Base-by-base conservation (phyloP, 1,140 invertebrate genomes). In the Pogonomyrmex barbatus region DNA sequence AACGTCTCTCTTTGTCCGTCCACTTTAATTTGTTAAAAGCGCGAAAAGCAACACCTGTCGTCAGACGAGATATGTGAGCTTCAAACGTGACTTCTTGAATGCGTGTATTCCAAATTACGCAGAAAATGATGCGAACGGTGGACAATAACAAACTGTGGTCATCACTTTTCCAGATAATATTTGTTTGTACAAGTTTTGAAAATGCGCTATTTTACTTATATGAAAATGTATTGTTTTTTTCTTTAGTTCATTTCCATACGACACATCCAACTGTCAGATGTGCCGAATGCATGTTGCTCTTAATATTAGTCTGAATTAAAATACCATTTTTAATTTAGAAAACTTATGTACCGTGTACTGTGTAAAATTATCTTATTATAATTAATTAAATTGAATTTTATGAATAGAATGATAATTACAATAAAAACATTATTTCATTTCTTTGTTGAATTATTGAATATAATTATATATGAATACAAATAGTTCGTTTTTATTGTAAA, bases 1-100 rank as follows among this genome's bases (percentile, higher is more conserved):
- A 87, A 87, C 76, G 58, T 77, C 85, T 73, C 85, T 75, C 88
- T 87, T 82, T 81, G 84, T 90, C 79, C 67, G 89, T 87, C 54
- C 63, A 88, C 90, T 93, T 93, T 94, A 94, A 94, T 94, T 93
- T 93, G 91, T 93, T 94, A 92, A 94, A 94, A 94, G 91, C 91
- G 87, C 85, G 90, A 89, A 88, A 87, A 90, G 76, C 67, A 79
- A 76, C 71, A 60, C 50, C 47, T 68, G 54, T 39, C 36, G 9
- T 24, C 14, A 30, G 68, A 50, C 77, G 56, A 70, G 54, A 86
- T 50, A 60, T 54, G 79, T 47, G 54, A 60, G 68, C 68, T 75
- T 83, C 54, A 83, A 60, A 75, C 56, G 42, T 58, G 68, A 75
- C 79, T 73, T 60, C 68, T 83, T 30, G 68, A 75, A 83, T 75